Evolutionary conservation across 1,140 invertebrate genomes (phyloP).

Genomic region (Bombus pascuorum): DNA sequence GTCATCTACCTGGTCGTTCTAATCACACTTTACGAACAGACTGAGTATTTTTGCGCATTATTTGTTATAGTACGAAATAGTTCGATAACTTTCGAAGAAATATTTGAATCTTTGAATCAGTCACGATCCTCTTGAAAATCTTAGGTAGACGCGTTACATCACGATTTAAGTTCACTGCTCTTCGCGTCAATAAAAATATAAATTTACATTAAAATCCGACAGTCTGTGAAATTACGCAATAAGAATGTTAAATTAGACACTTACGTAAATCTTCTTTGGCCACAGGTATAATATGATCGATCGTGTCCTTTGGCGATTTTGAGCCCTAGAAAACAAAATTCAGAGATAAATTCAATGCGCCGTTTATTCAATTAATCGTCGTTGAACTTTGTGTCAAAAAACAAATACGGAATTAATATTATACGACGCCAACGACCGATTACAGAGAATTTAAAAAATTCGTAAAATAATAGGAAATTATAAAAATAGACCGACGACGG

Average conservation of each 20-base stretch:
- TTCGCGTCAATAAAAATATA: too few relatives aligned
- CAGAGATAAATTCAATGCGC: background rate
- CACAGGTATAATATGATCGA: constrained; percentile 67
- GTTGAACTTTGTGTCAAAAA: background rate
- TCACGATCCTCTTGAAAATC: too few relatives aligned
- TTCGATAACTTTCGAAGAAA: background rate
- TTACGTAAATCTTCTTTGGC: constrained; percentile 81
- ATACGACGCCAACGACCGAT: constrained; percentile 45
- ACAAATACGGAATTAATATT: background rate
- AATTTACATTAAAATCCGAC: too few relatives aligned
- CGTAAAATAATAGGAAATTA: background rate
- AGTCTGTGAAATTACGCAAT: too few relatives aligned
- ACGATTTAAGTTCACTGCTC: too few relatives aligned
- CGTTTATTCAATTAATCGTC: background rate
- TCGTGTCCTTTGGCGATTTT: constrained; percentile 68
- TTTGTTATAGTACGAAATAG: too few relatives aligned
- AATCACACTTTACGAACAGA: too few relatives aligned
- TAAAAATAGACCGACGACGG: constrained; percentile 31
- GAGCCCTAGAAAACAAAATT: constrained; percentile 71
- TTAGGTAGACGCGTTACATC: too few relatives aligned
- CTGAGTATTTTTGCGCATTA: too few relatives aligned
- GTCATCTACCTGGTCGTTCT: too few relatives aligned
- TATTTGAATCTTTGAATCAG: background rate
- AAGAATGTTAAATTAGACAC: constrained; percentile 34
- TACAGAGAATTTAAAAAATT: background rate